These are phyloP conservation scores for Phyllotreta cruciferae DNA, from an alignment of 2,888 invertebrate genomes.

Conservation along the genomic window DNA sequence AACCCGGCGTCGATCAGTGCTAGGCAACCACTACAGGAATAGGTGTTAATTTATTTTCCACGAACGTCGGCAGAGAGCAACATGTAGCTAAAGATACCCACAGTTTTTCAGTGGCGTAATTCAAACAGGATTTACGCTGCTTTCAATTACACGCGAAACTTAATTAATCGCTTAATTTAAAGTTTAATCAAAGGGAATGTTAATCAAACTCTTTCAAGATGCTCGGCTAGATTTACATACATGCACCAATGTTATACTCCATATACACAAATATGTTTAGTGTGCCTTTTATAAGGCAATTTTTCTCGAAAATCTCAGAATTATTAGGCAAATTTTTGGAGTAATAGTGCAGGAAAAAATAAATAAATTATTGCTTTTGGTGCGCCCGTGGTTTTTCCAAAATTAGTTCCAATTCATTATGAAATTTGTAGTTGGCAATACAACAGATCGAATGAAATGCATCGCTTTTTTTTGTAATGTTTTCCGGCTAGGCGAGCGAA, in stretches of 20 bases:
- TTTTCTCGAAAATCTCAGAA: too few relatives aligned
- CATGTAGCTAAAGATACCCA: slow-evolving; percentile 40
- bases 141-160: not conserved
- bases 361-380: not conserved
- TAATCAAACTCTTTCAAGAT: too few relatives aligned
- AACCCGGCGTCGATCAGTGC: slow-evolving; percentile 30
- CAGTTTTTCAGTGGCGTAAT: slow-evolving; percentile 24
- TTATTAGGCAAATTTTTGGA: too few relatives aligned
- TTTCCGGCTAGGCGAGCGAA: slow-evolving; percentile 4
- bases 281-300: too few relatives aligned
- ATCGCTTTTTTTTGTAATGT: slow-evolving; percentile 8
- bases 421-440: slow-evolving; percentile 26
- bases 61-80: slow-evolving; percentile 28
- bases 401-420: slow-evolving; percentile 26
- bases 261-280: too few relatives aligned
- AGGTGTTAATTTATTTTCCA: slow-evolving; percentile 34
- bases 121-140: not conserved
- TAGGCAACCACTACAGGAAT: slow-evolving; percentile 38
- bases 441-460: slow-evolving; percentile 19
- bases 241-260: too few relatives aligned
- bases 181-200: not conserved
- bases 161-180: too few relatives aligned
- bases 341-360: too few relatives aligned
- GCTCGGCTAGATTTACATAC: too few relatives aligned
- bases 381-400: slow-evolving; percentile 18